A percentile compares a stretch with the other conserved stretches of the same genome.
phyloP scores from a whole-genome alignment of 2,888 invertebrate species.

The Galerucella pusilla region DNA sequence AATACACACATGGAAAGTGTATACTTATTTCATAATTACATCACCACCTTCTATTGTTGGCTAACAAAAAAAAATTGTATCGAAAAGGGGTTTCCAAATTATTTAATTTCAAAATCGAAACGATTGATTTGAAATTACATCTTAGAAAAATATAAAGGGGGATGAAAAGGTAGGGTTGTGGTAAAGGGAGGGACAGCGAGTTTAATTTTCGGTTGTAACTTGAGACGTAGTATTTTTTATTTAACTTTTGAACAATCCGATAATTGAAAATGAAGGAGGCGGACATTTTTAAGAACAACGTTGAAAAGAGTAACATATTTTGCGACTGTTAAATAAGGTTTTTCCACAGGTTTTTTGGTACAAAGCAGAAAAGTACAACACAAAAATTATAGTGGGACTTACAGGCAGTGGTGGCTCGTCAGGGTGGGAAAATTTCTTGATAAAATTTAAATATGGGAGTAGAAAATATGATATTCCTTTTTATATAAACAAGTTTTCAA shows the following conservation, averaged over 20 bases:
- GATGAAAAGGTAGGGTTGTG: slow-evolving; percentile 27
- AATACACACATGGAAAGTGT: neutral
- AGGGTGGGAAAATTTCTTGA: no score
- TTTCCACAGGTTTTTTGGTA: no score
- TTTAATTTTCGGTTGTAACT: neutral
- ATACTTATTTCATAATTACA: neutral
- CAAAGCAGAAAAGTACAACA: no score
- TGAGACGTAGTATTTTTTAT: neutral
- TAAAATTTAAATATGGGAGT: no score
- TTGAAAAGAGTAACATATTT: no score
- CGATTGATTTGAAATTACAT: slow-evolving; percentile 34
- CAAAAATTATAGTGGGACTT: no score
- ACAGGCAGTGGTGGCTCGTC: no score
- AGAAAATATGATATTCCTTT: no score
- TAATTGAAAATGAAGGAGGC: no score
- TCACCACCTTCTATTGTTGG: neutral
- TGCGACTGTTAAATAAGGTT: no score
- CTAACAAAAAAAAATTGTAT: neutral
- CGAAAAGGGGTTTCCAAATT: slow-evolving; percentile 26
- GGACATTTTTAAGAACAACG: no score
- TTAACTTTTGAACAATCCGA: neutral
- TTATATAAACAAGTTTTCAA: no score
- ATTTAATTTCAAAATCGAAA: slow-evolving; percentile 28
- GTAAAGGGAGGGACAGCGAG: slow-evolving; percentile 8
- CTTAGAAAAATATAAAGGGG: slow-evolving; percentile 18